Evolutionary conservation across 2,797 vertebrate genomes (phyloP), one percentile per base, ranked within the genome.

Genomic region (Sebastes minor): DNA sequence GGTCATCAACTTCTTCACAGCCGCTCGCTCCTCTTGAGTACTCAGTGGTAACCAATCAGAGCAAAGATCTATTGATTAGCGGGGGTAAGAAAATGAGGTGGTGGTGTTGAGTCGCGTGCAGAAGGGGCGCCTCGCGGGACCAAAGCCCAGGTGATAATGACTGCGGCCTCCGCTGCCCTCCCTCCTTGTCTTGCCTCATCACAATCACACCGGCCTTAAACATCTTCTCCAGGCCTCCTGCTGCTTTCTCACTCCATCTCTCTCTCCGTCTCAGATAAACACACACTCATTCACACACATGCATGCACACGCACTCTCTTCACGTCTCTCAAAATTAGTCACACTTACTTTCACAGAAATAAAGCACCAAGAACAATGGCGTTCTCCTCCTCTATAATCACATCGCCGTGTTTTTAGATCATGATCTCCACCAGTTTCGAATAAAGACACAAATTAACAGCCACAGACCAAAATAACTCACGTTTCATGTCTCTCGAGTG

Each of bases 1-100:
- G 53, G 78, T 83, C 84, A 70, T 86, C 69, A 69, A 20, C 63
- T 63, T 67, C 80, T 78, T 73, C 59, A 74, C 84, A 77, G 81
- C 27, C 11, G 38, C 71, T 77, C 55, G 33, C 87, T 76, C 76
- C 78, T 81, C 82, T 81, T 90, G 81, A 94, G 78, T 86, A 78
- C 88, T 94, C 91, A 89, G 86, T 91, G n/a, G 78, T 81, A 76
- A 87, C 82, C 83, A 91, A 89, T 92, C 89, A 87, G 65, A 91
- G 62, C 68, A 76, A 76, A 79, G 82, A 92, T 92, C 79, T 93
- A 94, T 94, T 88, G 92, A 94, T 94, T 84, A 70, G 63, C 49
- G 1, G 53, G 61, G 61, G 65, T 83, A 78, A 82, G 87, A 89
- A 90, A 80, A 92, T 74, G 71, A 88, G 88, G 78, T 49, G 49